A percentile compares a stretch with the other conserved stretches of the same genome.
These are phyloP conservation scores for Scomber colias DNA, from an alignment of 2,113 vertebrate species.

Conservation along the genomic window DNA sequence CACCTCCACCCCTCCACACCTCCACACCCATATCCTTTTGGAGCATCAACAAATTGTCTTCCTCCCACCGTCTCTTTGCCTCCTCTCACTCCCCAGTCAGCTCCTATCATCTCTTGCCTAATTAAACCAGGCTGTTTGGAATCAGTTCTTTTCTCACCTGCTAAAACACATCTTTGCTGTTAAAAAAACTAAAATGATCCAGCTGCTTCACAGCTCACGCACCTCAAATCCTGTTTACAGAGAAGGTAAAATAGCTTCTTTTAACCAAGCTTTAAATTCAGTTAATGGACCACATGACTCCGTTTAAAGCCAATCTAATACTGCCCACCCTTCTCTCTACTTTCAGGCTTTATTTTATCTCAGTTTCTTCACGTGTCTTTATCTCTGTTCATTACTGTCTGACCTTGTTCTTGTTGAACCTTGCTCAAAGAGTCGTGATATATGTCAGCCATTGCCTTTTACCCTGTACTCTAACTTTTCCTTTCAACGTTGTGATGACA, in stretches of 20 bases:
- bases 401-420: conserved; percentile 37
- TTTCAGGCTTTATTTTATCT: background rate
- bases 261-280: background rate
- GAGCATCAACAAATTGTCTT: conserved; percentile 29
- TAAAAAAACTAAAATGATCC: conserved; percentile 9
- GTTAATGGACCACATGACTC: background rate
- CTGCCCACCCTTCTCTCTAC: background rate
- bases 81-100: conserved; percentile 11
- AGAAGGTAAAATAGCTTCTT: background rate
- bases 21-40: background rate
- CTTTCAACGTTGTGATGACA: conserved; percentile 24
- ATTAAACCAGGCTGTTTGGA: conserved; percentile 32
- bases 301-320: background rate
- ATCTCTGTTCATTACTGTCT: background rate
- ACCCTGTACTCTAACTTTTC: conserved; percentile 8
- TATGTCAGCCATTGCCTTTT: conserved; percentile 30
- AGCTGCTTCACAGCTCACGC: background rate
- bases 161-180: conserved; percentile 28
- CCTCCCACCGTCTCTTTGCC: conserved; percentile 1
- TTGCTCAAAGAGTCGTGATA: conserved; percentile 15
- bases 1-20: background rate
- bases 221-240: conserved; percentile 1
- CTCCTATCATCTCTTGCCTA: conserved; percentile 41
- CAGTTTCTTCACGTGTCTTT: background rate
- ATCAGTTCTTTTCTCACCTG: conserved; percentile 32